Base-by-base conservation (phyloP, 2,888 invertebrate species). In the Diarsia dahlii region DNA sequence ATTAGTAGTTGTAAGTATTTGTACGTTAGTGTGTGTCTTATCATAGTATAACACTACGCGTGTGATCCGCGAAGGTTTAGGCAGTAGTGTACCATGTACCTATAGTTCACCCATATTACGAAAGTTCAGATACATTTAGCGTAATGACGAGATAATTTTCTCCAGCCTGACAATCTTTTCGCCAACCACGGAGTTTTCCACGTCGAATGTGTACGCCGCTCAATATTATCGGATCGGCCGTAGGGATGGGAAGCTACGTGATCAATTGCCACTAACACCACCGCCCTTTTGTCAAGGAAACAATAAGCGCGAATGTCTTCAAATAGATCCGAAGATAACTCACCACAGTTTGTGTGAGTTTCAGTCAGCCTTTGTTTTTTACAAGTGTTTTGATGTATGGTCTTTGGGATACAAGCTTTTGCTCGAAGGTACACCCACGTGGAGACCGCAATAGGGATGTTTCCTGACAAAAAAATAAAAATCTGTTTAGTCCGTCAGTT, bases 261-360 rank as follows among this genome's bases (percentile, higher is more conserved):
- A 93, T 92, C 93, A 92, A 93, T 93, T 92, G 92, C 90, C 88
- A 86, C 85, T 84, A 90, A 90, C 91, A 89, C 89, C 88, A 76
- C 84, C 86, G 87, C 89, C 90, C 92, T 90, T 92, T 93, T 93
- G 92, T 92, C 90, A 87, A 89, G 89, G 89, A 92, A 92, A 92
- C 93, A 93, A 93, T 93, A 91, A 91, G 90, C 87, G 86, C 70
- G 88, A 89, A 91, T 90, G 91, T 90, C 92, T 92, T 90, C 89
- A 89, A 89, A 90, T 88, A 91, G 90, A 90, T 90, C 86, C 85
- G 87, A 23, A 86, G 91, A 90, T 91, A 90, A 89, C 86, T 90
- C 88, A 86, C 81, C 78, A 69, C 66, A 80, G 78, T 80, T 80
- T 81, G 70, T 68, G 79, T 63, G 82, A 67, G 74, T 64, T 77